Percentiles rank a stretch among this genome's conserved stretches.
phyloP scores from a whole-genome alignment of 2,797 vertebrate genomes.

The Buphagus erythrorhynchus region DNA sequence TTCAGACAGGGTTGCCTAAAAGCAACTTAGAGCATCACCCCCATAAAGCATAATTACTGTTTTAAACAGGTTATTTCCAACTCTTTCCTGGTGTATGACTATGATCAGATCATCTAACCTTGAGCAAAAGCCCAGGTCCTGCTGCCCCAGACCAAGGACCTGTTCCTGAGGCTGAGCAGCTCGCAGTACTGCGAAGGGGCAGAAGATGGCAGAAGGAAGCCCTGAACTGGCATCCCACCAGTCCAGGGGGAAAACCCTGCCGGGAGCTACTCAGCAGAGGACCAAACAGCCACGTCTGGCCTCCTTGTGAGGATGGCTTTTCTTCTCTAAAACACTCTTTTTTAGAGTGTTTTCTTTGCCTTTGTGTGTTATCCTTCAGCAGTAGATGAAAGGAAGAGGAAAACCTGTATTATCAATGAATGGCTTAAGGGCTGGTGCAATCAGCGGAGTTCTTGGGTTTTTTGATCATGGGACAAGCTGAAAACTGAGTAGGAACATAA shows the following conservation, averaged over 20 bases:
- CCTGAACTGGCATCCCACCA: not conserved
- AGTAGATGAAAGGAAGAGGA: not conserved
- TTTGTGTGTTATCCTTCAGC: not conserved
- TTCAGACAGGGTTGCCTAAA: not conserved
- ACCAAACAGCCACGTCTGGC: not conserved
- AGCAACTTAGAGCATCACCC: not conserved
- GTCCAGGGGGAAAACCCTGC: not conserved
- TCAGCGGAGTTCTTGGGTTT: fast-evolving
- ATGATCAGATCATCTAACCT: not conserved
- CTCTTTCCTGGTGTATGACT: not conserved
- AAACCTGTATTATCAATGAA: fast-evolving
- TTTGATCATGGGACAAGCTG: not conserved
- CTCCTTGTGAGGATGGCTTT: not conserved
- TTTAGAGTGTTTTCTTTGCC: not conserved
- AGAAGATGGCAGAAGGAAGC: slow-evolving; percentile 61
- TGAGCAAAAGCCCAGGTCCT: not conserved
- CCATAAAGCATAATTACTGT: not conserved
- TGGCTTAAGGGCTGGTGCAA: not conserved
- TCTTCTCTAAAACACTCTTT: not conserved
- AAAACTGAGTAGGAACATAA: not conserved
- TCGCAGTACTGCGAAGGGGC: slow-evolving; percentile 9
- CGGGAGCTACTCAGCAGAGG: not conserved
- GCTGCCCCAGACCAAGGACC: not conserved
- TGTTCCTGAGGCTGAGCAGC: fast-evolving
- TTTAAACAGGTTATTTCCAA: not conserved